Base-by-base conservation (phyloP, 1,140 invertebrate species). In the Acromyrmex heyeri region DNA sequence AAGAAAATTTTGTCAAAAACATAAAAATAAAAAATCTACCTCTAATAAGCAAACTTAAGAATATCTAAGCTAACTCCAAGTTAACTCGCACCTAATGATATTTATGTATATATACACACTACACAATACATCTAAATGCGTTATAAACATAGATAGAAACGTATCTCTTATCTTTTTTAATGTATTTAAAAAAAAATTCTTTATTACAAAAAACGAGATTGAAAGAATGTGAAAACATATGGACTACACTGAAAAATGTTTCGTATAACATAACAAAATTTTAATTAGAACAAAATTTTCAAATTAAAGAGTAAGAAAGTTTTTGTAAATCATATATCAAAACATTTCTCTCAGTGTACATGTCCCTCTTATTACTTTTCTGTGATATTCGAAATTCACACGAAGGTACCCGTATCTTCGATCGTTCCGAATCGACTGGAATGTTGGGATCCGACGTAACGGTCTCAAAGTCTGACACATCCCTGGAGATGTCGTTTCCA, bases 401-500 rank as follows among this genome's bases (percentile, higher is more conserved):
- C 48, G 65, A 57, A 69, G 18, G 21, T 34, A 57, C 8, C 34
- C 77, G 7, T 18, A 27, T 30, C 48, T 79, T 55, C 48, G 77
- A 79, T 67, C 44, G 62, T 67, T 34, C 62, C 48, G n/a, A 79
- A 67, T 79, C 48, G 62, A 82, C 12, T 55, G 65, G 24, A 72
- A 70, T 50, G 34, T 72, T 72, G 50, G 27, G 38, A 65, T 48
- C 61, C 50, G 50, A 57, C 8, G 67, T 82, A 82, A 82, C 67
- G 53, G 65, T 24, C 67, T 21, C 67, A 18, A 82, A 30, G 78
- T 82, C 79, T 82, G 18, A 65, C 67, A 48, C 55, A 24, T 73
- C 38, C 38, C 67, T 30, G 55, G 67, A 82, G 67, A 82, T 73
- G 79, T 73, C 79, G 67, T 73, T 48, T 73, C 67, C 79, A 73